phyloP scores from a whole-genome alignment of 2,888 invertebrate genomes.

The Ellobium chinense region DNA sequence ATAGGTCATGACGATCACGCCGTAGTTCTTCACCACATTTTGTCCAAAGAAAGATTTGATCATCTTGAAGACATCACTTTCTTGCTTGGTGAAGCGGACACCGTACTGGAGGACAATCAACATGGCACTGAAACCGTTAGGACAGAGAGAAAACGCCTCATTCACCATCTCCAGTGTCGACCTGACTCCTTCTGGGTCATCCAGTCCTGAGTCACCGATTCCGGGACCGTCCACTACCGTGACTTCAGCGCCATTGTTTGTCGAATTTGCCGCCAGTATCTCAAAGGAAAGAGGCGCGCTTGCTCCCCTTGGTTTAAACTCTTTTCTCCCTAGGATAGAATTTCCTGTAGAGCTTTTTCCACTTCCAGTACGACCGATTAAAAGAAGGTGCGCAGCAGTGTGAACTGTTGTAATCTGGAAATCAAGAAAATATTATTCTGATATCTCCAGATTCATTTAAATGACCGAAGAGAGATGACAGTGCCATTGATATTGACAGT shows the following conservation, averaged over 20 bases:
- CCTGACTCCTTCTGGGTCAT: background rate
- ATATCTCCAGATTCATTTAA: too few species aligned
- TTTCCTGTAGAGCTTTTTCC: conserved; percentile 21
- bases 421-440: too few species aligned
- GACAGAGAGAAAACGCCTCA: background rate
- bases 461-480: too few species aligned
- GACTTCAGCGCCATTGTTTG: background rate
- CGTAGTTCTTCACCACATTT: conserved; percentile 9
- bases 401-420: too few species aligned
- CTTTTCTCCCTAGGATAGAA: background rate
- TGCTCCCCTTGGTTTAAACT: background rate
- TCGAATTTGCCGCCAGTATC: background rate
- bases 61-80: background rate
- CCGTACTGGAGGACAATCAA: conserved; percentile 22
- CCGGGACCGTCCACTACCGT: background rate
- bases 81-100: conserved; percentile 9
- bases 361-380: conserved; percentile 18
- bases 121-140: background rate
- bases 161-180: background rate
- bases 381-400: background rate
- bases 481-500: too few species aligned
- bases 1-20: conserved; percentile 11
- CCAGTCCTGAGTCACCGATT: background rate
- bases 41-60: conserved; percentile 13
- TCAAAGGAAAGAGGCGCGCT: background rate